These are phyloP conservation scores for Eugnorisma glareosa DNA, from an alignment of 2,888 invertebrate species.

Conservation along the genomic window DNA sequence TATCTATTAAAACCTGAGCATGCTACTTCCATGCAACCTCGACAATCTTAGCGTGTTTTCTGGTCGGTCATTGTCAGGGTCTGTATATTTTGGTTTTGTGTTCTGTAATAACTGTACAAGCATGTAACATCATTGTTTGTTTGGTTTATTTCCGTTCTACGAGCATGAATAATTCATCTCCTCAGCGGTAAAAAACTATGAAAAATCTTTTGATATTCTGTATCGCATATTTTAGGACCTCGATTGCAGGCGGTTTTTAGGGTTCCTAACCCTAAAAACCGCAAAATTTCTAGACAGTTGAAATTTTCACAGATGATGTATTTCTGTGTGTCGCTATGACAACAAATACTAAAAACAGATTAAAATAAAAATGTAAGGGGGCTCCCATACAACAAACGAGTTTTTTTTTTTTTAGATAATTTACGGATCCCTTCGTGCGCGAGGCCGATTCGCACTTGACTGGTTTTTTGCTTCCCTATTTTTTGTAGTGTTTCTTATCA, in stretches of 20 bases:
- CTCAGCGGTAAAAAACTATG: not conserved
- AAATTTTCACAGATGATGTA: too few species aligned
- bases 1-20: constrained; percentile 17
- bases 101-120: not conserved
- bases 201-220: not conserved
- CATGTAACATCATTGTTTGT: not conserved
- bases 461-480: too few species aligned
- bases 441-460: too few species aligned
- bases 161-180: not conserved
- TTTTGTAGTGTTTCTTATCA: not conserved
- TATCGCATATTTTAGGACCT: not conserved
- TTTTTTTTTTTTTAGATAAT: too few species aligned
- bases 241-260: not conserved
- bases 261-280: too few species aligned
- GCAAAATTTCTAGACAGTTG: too few species aligned
- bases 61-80: constrained; percentile 28
- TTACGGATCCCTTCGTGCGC: too few species aligned
- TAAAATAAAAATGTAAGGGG: too few species aligned
- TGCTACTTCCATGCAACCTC: constrained; percentile 7
- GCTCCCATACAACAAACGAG: too few species aligned
- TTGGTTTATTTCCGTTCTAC: not conserved
- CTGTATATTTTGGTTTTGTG: not conserved
- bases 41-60: not conserved
- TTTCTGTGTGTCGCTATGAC: too few species aligned
- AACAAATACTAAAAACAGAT: too few species aligned